Evolutionary conservation across 2,113 vertebrate genomes (phyloP).

Genomic region (Crotalus tigris): DNA sequence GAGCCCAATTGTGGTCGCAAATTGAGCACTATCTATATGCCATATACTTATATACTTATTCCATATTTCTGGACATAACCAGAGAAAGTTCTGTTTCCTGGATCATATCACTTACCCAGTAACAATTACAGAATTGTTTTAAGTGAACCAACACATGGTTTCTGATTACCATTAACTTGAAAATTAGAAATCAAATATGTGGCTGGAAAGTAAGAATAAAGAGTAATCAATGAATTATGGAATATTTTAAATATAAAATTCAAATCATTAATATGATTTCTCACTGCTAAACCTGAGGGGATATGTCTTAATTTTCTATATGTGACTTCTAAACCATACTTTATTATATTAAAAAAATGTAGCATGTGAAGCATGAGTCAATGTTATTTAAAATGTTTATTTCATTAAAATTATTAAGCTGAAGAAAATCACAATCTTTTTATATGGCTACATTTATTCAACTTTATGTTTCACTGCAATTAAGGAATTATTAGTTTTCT

Average conservation of each 20-base stretch:
- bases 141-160: background rate
- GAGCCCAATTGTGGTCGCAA: background rate
- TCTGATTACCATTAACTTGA: background rate
- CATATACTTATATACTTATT: background rate
- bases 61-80: background rate
- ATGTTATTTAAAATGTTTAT: constrained; percentile 19
- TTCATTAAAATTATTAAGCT: constrained; percentile 29
- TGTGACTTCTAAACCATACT: background rate
- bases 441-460: constrained; percentile 38
- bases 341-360: background rate
- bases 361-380: accelerated
- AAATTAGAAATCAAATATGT: background rate
- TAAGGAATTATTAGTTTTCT: constrained; percentile 27
- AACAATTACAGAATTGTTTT: background rate
- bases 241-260: background rate
- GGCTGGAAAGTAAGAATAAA: background rate
- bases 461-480: constrained; percentile 37
- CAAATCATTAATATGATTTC: background rate
- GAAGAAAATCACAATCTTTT: constrained; percentile 40
- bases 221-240: background rate
- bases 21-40: background rate
- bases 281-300: background rate
- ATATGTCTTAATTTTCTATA: background rate
- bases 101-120: background rate
- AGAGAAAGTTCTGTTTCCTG: background rate